Conservation (phyloP, 2,797 vertebrate genomes). For the Gastrophryne carolinensis region DNA sequence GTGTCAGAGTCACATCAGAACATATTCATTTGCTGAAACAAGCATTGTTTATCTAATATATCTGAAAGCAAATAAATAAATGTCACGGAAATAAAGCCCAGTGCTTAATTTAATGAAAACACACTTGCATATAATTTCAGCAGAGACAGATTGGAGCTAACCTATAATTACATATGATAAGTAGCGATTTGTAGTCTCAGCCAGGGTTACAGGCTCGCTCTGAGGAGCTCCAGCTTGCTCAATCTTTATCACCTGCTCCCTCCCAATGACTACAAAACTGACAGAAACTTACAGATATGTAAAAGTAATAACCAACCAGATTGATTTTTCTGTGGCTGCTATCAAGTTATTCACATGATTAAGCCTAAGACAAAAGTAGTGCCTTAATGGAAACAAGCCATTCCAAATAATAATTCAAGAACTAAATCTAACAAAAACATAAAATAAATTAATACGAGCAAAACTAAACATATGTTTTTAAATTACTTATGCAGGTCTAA, state of each 20-base stretch:
- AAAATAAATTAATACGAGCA: too few species aligned
- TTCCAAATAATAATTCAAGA: too few species aligned
- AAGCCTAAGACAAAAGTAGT: too few species aligned
- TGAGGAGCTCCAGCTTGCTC: conserved; percentile 35
- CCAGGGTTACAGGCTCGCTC: conserved; percentile 8
- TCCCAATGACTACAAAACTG: background rate
- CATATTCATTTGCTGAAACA: conserved; percentile 18
- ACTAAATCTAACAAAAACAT: too few species aligned
- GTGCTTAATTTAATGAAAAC: conserved; percentile 69
- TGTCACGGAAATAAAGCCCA: conserved; percentile 61
- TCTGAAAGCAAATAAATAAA: conserved; percentile 49
- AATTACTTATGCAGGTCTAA: too few species aligned
- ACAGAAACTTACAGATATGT: too few species aligned
- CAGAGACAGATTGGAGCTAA: conserved; percentile 64
- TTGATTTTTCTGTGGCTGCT: too few species aligned
- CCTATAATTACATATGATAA: conserved; percentile 70
- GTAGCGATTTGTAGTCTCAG: conserved; percentile 58
- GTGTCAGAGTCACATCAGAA: conserved; percentile 26
- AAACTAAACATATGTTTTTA: too few species aligned
- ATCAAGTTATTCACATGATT: too few species aligned
- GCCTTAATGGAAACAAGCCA: too few species aligned
- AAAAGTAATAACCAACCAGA: too few species aligned
- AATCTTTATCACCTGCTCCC: conserved; percentile 66
- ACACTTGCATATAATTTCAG: conserved; percentile 61
- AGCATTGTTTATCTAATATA: conserved; percentile 45